Conservation (phyloP, 2,797 vertebrate species). For the Phaenicophaeus curvirostris region DNA sequence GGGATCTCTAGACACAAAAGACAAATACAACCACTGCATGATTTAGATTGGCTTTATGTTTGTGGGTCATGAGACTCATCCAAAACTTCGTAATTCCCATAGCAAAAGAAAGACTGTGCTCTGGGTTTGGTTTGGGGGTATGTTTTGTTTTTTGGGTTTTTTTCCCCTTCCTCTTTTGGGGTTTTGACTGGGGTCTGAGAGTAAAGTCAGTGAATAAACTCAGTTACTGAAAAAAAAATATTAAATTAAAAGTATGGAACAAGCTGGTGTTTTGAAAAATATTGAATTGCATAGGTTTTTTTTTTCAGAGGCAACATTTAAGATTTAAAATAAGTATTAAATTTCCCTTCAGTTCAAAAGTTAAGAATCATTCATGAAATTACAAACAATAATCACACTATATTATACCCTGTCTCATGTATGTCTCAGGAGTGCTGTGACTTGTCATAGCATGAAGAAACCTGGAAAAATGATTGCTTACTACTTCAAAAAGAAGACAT, state of each 20-base stretch:
- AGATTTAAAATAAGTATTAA: slow-evolving; percentile 23
- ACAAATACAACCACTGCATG: neutral
- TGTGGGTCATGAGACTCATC: slow-evolving; percentile 42
- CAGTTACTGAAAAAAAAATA: neutral
- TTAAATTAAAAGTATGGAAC: neutral
- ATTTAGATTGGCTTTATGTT: slow-evolving; percentile 40
- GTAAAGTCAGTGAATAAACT: neutral
- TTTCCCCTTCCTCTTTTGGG: neutral
- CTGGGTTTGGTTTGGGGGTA: neutral
- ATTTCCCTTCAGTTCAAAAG: slow-evolving; percentile 27
- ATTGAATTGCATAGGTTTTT: neutral
- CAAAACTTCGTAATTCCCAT: slow-evolving; percentile 25
- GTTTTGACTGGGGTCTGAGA: neutral
- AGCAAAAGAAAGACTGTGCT: slow-evolving; percentile 12
- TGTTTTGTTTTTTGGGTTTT: rapidly evolving
- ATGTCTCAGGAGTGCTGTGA: slow-evolving; percentile 10
- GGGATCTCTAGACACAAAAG: slow-evolving; percentile 20
- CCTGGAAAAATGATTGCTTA: slow-evolving; percentile 46
- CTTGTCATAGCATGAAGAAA: slow-evolving; percentile 51
- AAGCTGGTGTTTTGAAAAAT: slow-evolving; percentile 11
- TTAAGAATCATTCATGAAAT: slow-evolving; percentile 37
- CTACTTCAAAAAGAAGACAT: slow-evolving; percentile 50
- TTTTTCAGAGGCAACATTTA: neutral
- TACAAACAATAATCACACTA: slow-evolving; percentile 14
- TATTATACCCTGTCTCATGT: neutral